Conservation (phyloP, 2,888 invertebrate species). For the Cantharis nigra region DNA sequence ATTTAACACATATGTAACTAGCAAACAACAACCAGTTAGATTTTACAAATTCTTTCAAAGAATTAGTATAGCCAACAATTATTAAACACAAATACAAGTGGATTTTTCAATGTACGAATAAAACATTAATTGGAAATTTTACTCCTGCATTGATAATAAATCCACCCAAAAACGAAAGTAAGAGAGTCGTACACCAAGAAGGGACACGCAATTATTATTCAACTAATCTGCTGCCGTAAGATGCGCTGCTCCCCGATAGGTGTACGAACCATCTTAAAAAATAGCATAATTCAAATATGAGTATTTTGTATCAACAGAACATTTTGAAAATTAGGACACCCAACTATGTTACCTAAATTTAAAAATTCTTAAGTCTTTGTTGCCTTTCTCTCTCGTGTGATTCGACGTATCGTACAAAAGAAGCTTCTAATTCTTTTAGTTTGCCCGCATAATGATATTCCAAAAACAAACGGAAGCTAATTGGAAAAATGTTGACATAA, state of each 20-base stretch:
- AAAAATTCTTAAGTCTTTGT: neutral
- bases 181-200: neutral
- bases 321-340: neutral
- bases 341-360: neutral
- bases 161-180: neutral
- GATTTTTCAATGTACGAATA: neutral
- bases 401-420: conserved; percentile 33
- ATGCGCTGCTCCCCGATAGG: neutral
- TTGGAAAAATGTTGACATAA: conserved; percentile 40
- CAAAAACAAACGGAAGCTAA: conserved; percentile 45
- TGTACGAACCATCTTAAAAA: neutral
- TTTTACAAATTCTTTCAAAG: neutral
- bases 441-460: conserved; percentile 45
- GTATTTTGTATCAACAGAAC: neutral
- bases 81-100: neutral
- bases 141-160: neutral
- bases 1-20: neutral
- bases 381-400: conserved; percentile 18
- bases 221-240: neutral
- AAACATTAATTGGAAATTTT: neutral
- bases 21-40: neutral
- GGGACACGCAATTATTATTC: neutral
- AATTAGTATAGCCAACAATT: neutral
- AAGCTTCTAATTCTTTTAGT: conserved; percentile 34
- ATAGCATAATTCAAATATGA: neutral